Evolutionary conservation across 1,140 invertebrate species (phyloP), one percentile per base, ranked within the genome.

Genomic region (Steinernema feltiae): DNA sequence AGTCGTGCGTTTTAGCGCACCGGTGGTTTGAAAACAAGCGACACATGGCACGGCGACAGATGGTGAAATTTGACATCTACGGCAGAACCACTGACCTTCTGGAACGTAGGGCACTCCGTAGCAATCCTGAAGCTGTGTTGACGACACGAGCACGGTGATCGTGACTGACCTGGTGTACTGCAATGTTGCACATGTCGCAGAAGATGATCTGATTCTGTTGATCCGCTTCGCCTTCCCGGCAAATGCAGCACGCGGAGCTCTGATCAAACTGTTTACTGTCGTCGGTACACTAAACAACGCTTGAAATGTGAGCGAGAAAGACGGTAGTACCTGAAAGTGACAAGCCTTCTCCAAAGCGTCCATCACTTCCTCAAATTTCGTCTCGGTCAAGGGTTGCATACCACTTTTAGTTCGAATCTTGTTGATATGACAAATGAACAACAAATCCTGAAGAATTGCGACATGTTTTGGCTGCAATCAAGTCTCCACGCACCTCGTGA

Each of bases 51-150:
- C 95, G 12, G 95, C 92, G 75, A 93, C 88, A 1, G 94, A 97
- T 2, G 96, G 96, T 72, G 94, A 97, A 84, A 98, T 94, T 1
- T 98, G 87, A 88, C 97, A 99, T 32, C 91, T 86, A 70, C 95
- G 90, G 88, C 97, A 99, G 18, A 98, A 88, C 96, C 97, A 98
- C 86, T 98, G 95, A 18, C 96, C 96, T 87, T 98, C 95, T 0
- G 96, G 97, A 83, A 99, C 98, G 85, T 98, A 98, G 21, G 96
- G 96, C 2, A 97, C 95, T 69, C 97, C 97, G 88, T 99, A 99
- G 87, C 97, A 98, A 88, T 98, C 97, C 88, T 89, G 80, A 30
- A 81, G n/a, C 41, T 7, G 35, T 7, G 18, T 48, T 24, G 69
- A 41, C 7, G 35, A 41, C n/a, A 41, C 7, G 35, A 41, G 35